A percentile compares a stretch with the other conserved stretches of the same genome.
These are phyloP conservation scores for Drosophila kambysellisi DNA, from an alignment of 2,888 invertebrate genomes.

Conservation along the genomic window DNA sequence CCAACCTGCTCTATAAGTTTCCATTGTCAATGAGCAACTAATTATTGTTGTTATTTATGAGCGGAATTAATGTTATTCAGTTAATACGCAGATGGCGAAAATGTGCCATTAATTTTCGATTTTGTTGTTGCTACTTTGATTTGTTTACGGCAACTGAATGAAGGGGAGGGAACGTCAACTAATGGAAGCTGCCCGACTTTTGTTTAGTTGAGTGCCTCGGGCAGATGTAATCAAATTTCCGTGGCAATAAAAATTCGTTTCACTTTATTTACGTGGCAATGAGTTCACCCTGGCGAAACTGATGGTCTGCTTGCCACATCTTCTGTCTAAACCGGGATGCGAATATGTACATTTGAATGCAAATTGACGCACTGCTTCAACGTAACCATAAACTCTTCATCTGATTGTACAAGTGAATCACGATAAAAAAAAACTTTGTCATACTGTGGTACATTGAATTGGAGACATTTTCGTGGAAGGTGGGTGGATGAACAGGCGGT, in stretches of 20 bases:
- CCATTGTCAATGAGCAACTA: slow-evolving; percentile 20
- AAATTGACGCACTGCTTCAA: slow-evolving; percentile 17
- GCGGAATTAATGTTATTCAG: slow-evolving; percentile 21
- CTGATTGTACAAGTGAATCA: slow-evolving; percentile 7
- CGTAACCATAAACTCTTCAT: slow-evolving; percentile 10
- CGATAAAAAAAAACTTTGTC: neutral
- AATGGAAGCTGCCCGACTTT: slow-evolving; percentile 13
- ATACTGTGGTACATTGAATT: neutral
- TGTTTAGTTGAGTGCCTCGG: slow-evolving; percentile 28
- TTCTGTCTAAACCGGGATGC: neutral
- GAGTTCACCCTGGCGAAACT: slow-evolving; percentile 24
- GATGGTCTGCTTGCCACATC: neutral
- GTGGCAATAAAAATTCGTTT: slow-evolving; percentile 22
- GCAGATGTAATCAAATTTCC: slow-evolving; percentile 37
- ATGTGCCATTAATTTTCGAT: slow-evolving; percentile 43
- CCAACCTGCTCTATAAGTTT: neutral
- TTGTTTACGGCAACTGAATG: slow-evolving; percentile 18
- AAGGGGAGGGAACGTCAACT: neutral
- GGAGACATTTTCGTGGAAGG: neutral
- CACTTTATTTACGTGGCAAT: slow-evolving; percentile 27
- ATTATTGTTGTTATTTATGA: slow-evolving; percentile 28
- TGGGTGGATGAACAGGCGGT: neutral
- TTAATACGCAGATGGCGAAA: slow-evolving; percentile 43
- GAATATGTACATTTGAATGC: slow-evolving; percentile 6
- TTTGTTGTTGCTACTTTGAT: slow-evolving; percentile 25